phyloP scores from a whole-genome alignment of 2,113 vertebrate genomes.

The Ochotona curzoniae region DNA sequence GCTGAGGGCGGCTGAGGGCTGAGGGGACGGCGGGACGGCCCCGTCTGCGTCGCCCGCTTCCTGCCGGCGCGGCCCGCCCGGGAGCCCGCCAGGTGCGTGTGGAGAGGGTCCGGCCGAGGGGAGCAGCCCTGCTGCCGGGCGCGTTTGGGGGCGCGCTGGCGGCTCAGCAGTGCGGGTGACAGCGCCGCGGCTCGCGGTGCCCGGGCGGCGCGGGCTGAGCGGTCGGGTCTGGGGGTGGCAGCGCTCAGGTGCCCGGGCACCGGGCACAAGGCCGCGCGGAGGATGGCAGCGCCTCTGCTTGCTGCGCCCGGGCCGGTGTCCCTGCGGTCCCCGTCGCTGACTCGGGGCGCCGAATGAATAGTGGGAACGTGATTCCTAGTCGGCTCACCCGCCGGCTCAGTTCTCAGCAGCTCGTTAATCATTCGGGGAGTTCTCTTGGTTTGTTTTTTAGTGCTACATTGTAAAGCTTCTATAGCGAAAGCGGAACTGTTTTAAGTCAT shows the following conservation, averaged over 20 bases:
- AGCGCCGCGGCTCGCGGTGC: too few species aligned
- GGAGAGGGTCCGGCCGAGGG: not conserved
- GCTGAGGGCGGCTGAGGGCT: not conserved
- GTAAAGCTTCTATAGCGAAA: slow-evolving; percentile 59
- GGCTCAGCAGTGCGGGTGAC: too few species aligned
- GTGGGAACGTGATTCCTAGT: slow-evolving; percentile 70
- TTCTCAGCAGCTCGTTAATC: slow-evolving; percentile 76
- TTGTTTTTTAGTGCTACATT: slow-evolving; percentile 36
- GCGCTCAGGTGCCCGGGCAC: too few species aligned
- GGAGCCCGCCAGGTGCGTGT: not conserved
- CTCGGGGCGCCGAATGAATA: slow-evolving; percentile 61
- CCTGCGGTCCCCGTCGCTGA: slow-evolving; percentile 73
- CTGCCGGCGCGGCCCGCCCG: not conserved
- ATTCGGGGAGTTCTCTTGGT: too few species aligned
- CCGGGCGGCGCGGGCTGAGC: too few species aligned
- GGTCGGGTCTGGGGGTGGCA: too few species aligned
- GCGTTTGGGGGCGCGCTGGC: too few species aligned
- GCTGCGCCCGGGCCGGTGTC: too few species aligned
- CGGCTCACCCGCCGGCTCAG: slow-evolving; percentile 64
- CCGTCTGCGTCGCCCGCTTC: slow-evolving; percentile 33
- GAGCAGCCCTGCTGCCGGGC: not conserved
- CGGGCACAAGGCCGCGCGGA: too few species aligned
- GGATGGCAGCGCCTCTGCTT: too few species aligned
- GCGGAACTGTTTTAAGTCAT: slow-evolving; percentile 55
- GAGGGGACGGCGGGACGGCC: slow-evolving; percentile 17